Base-by-base conservation (phyloP, 1,140 invertebrate species). In the Temnothorax curvispinosus region DNA sequence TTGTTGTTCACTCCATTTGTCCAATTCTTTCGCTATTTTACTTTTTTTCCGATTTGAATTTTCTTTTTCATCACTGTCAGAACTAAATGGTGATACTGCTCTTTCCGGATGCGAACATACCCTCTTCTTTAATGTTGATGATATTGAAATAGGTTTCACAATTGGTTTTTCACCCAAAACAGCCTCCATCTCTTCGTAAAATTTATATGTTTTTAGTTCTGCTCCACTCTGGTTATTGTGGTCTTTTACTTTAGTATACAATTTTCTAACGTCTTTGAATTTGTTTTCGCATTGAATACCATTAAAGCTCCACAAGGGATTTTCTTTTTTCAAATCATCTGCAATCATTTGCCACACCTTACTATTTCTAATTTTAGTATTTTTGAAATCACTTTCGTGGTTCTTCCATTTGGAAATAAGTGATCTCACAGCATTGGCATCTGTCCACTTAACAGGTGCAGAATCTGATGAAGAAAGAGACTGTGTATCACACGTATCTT, bases 331-430 rank as follows among this genome's bases (percentile, higher is more conserved):
- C 1, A 72, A 72, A n/a, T 72, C 69, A 54, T 72, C 27, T n/a
- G 47, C 50, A 4, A 72, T 72, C 50, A 72, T 72, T 35, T 72
- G 44, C 50, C 69, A 72, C 7, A 72, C 32, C 9, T 72, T 72
- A 72, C 3, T 72, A n/a, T 54, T 72, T 54, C 50, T 72, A n/a
- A 72, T 54, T 0, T 11, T 6, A 35, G 47, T 52, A 38, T 2
- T 72, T 72, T 72, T 72, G 8, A 72, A 72, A 72, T 72, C 47
- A 54, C 4, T 72, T 54, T 72, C 27, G 32, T 72, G 69, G 3
- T 72, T 35, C 3, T 72, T 72, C 47, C 21, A 71, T 2, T 71
- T 27, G 5, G 21, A 71, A 50, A 71, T 71, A 50, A 71, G 67
- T 71, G 67, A 21, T 71, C 18, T 71, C 11, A 71, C 44, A 47